Base-by-base conservation (phyloP, 2,113 vertebrate species). In the Puntigrus tetrazona region DNA sequence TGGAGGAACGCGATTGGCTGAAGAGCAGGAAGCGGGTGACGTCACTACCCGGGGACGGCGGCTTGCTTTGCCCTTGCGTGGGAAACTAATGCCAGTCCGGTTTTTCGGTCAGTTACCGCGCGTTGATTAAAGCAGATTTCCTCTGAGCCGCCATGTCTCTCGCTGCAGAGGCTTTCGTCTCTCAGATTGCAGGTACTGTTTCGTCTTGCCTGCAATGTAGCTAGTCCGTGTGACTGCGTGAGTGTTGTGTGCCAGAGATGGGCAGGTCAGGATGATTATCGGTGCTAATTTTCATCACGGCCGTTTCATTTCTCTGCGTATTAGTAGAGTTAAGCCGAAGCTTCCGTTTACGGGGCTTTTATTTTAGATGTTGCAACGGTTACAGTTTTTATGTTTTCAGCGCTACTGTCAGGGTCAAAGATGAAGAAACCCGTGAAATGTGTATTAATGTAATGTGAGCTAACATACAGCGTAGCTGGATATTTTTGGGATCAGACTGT, bases 141-240 rank as follows among this genome's bases (percentile, higher is more conserved):
- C 20, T 59, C 25, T 11, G 13, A 73, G 18, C 25, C 69, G 65
- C 36, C 10, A 95, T 95, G 94, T 94, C 94, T 89, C 94, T 95
- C 8, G 94, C 94, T 27, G 93, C 94, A 38, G 94, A 95, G 86
- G 94, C 94, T 0, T 95, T 94, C 81, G 92, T 94, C 84, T 94
- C 94, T 80, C 94, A 95, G 89, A 93, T 95, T 83, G 92, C 94
- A 90, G 94, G 94, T 95, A 92, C 92, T 0, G 47, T 47, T 47
- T 7, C 22, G 9, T 27, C 5, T 50, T 47, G 22, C 29, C 22
- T 18, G 13, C 10, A 1, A 31, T 52, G 18, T 34, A 50, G 45
- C 8, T 25, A 16, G 8, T 50, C 2, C 61, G 18, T 16, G 7
- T 47, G 45, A 5, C n/a, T 45, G 41, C 47, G 41, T 14, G 13